Conservation (phyloP, 2,888 invertebrate species). For the Drosophila quinaria region DNA sequence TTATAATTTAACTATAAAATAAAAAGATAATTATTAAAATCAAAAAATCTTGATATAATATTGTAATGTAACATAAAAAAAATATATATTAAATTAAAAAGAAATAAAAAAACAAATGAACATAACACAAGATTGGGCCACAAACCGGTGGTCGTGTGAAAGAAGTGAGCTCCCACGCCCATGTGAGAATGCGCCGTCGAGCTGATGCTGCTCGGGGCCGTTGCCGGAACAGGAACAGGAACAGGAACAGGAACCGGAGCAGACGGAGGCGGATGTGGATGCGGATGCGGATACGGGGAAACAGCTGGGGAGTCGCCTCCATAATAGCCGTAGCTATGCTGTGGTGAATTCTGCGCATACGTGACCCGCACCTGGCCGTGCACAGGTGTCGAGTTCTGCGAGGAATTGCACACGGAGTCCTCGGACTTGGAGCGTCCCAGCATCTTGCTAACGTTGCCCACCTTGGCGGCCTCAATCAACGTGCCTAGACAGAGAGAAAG, state of each 20-base stretch:
- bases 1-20: neutral
- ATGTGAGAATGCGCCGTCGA: slow-evolving; percentile 43
- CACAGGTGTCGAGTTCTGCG: slow-evolving; percentile 88
- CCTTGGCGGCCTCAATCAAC: slow-evolving; percentile 94
- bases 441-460: slow-evolving; percentile 92
- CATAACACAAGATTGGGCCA: neutral
- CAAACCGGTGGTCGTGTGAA: slow-evolving; percentile 83
- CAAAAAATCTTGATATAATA: neutral
- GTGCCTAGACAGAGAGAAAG: slow-evolving; percentile 86
- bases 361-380: slow-evolving; percentile 89
- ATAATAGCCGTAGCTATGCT: slow-evolving; percentile 64
- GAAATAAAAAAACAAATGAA: neutral
- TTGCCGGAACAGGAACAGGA: neutral
- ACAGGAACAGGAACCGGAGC: neutral
- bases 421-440: slow-evolving; percentile 93
- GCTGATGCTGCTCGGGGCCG: slow-evolving; percentile 16
- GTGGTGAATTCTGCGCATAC: slow-evolving; percentile 82
- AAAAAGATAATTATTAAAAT: neutral
- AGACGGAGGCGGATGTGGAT: slow-evolving; percentile 1
- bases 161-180: slow-evolving; percentile 80
- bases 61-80: neutral
- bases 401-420: slow-evolving; percentile 91
- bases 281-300: slow-evolving; percentile 7
- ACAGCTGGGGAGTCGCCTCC: slow-evolving; percentile 21
- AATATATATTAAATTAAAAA: too few species aligned